Evolutionary conservation across 2,113 vertebrate species (phyloP), one percentile per base, ranked within the genome.

Genomic region (Prunella himalayana): DNA sequence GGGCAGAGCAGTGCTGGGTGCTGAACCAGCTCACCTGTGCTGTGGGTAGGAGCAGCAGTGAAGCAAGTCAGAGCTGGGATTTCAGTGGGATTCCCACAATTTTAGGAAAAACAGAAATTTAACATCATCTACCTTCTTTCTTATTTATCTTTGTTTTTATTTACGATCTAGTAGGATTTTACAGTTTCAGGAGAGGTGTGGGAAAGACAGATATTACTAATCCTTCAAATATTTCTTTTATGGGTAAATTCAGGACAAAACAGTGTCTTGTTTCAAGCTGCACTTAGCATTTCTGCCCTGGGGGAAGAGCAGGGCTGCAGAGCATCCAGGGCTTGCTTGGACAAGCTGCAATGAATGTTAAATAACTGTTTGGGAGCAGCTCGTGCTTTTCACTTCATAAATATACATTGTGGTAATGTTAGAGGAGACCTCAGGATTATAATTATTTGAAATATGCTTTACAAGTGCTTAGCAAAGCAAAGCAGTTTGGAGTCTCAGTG

Each of bases 221-320:
- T 10, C 22, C 37, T 65, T 8, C 44, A 86, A 72, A 13, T 82
- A 73, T 92, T 93, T 81, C 4, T 88, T 82, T 65, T 57, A 25
- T 70, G 45, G 94, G 91, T 92, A 63, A 87, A 96, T 53, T 97
- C 60, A 78, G 96, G 96, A 94, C 92, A 89, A 69, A 96, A 53
- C 49, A 60, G 20, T 86, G 47, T 92, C 88, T 91, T 73, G n/a
- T 95, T 94, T 95, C 59, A 83, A 90, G 81, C 89, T 80, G 21
- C 20, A 13, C 91, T 96, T 85, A 84, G 92, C 97, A 96, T 96
- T 87, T 95, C 86, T 97, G 89, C 97, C 98, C 97, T 10, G 65
- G 70, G 94, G 97, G 86, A 94, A 87, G 56, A 92, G 69, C 60
- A 45, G 37, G 95, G 86, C 89, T 78, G 80, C 68, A 5, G 42